phyloP scores from a whole-genome alignment of 2,113 vertebrate species.

The Alces alces region DNA sequence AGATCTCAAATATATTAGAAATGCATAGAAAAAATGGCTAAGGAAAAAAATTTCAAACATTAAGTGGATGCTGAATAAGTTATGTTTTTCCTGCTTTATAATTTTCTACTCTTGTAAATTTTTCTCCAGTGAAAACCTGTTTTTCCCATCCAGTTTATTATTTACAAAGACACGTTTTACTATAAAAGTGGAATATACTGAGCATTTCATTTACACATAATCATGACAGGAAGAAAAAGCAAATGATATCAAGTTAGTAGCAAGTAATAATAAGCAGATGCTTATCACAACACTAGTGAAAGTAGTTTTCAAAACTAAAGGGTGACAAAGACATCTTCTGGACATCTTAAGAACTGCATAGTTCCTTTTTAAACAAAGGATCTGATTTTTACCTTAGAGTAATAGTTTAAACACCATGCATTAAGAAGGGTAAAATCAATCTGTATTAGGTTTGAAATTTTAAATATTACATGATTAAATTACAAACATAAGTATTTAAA shows the following conservation, averaged over 20 bases:
- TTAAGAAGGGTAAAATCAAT: conserved; percentile 9
- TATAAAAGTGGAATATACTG: background rate
- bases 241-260: background rate
- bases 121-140: conserved; percentile 8
- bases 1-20: background rate
- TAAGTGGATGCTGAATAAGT: background rate
- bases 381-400: background rate
- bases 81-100: background rate
- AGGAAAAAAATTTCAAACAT: background rate
- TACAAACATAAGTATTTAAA: conserved; percentile 19
- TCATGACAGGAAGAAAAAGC: background rate
- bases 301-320: conserved; percentile 36
- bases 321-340: conserved; percentile 79
- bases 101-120: conserved; percentile 13
- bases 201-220: conserved; percentile 21
- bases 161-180: conserved; percentile 19
- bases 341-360: conserved; percentile 67
- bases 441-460: conserved; percentile 32
- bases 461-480: conserved; percentile 53
- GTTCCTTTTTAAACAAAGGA: conserved; percentile 35
- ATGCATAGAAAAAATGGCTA: background rate
- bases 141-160: background rate
- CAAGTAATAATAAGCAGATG: background rate
- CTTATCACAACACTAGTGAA: background rate
- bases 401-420: conserved; percentile 32